Evolutionary conservation across 1,140 invertebrate genomes (phyloP), one percentile per base, ranked within the genome.

Genomic region (Drosophila setifemur): DNA sequence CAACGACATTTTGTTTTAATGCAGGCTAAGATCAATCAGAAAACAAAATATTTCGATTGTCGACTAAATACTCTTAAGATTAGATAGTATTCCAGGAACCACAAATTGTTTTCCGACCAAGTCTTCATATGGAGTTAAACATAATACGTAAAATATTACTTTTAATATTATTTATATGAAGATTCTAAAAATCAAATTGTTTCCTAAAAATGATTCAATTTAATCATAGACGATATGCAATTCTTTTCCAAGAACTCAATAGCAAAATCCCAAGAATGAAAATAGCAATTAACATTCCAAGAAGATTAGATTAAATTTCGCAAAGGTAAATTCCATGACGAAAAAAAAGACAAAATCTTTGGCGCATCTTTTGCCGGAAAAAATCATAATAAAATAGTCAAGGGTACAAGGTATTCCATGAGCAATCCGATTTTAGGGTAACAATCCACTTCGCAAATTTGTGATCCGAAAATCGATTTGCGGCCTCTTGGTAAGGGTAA

Each of bases 21-120:
- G 53, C 45, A 26, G 54, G 54, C 37, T 31, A 52, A 37, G 23
- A 60, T 53, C 54, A 53, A 53, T 57, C 48, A 26, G 1, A 21
- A 23, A 9, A 9, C 5, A 2, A 1, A n/a, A n/a, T n/a, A n/a
- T n/a, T n/a, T n/a, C n/a, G n/a, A n/a, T n/a, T n/a, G n/a, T n/a
- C n/a, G n/a, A n/a, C n/a, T n/a, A n/a, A n/a, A n/a, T n/a, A n/a
- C n/a, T n/a, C n/a, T n/a, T n/a, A 6, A 4, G 39, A 63, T 63
- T 23, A 47, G 54, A 63, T 63, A 37, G 0, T 12, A 1, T 63
- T 63, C 60, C 29, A 47, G 40, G 60, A 63, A 47, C 31, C 1
- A 39, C 12, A 26, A 43, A 25, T 52, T 52, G 37, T 9, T 25
- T 43, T 52, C 21, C 12, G 19, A n/a, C n/a, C n/a, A n/a, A n/a